These are phyloP conservation scores for Elysia chlorotica DNA, from an alignment of 1,140 invertebrate genomes.

Conservation along the genomic window DNA sequence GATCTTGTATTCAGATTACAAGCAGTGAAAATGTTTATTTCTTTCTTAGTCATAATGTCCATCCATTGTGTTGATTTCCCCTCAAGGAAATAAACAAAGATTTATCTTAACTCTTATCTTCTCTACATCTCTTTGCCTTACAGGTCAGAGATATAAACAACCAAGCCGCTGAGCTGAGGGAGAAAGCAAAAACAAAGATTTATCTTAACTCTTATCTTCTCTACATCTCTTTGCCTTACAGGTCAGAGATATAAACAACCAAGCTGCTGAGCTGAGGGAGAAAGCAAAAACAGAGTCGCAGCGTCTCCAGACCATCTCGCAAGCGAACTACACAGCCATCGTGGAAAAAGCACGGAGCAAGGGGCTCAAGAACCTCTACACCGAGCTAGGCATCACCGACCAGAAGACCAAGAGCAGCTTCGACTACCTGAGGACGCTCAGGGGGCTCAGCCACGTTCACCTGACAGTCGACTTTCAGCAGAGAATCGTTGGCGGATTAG, in stretches of 20 bases:
- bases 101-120: no score
- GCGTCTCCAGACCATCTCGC: constrained; percentile 29
- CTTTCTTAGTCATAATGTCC: no score
- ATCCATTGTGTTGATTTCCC: no score
- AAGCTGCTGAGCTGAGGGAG: constrained; percentile 41
- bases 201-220: no score
- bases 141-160: constrained; percentile 48
- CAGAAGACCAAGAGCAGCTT: constrained; percentile 49
- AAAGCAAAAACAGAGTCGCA: constrained; percentile 36
- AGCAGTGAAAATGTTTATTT: background rate
- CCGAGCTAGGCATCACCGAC: constrained; percentile 29
- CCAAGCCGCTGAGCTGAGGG: constrained; percentile 39
- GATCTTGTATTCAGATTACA: no score
- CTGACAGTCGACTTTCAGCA: constrained; percentile 54
- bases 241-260: constrained; percentile 46
- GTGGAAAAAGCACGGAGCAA: constrained; percentile 42
- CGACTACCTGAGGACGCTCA: constrained; percentile 50
- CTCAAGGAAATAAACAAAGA: no score
- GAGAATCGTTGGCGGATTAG: constrained; percentile 41
- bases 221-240: no score
- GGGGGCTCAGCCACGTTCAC: constrained; percentile 39
- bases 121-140: no score
- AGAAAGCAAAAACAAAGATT: no score
- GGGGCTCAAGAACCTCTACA: constrained; percentile 45
- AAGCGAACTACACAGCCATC: constrained; percentile 42